Evolutionary conservation across 1,140 invertebrate species (phyloP).

Genomic region (Geopemphigus sp.): DNA sequence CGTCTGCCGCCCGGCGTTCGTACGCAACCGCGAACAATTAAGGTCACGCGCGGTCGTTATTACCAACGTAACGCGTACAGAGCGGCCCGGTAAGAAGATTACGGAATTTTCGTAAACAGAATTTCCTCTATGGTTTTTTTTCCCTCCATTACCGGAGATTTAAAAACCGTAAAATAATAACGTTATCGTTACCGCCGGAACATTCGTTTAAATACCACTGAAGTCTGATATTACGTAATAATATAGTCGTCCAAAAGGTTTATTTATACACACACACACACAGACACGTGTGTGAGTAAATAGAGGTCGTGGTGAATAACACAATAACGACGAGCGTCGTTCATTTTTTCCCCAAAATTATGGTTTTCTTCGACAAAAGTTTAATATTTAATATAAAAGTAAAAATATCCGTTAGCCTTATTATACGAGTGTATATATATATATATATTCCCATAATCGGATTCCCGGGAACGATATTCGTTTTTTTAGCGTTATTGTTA

Average conservation of each 20-base stretch:
- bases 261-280: no score
- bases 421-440: background rate
- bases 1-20: no score
- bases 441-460: conserved; percentile 14
- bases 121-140: background rate
- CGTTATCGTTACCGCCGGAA: background rate
- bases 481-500: no score
- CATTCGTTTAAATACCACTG: conserved; percentile 8
- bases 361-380: background rate
- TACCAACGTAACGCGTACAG: no score
- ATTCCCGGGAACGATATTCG: background rate
- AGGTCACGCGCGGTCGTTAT: no score
- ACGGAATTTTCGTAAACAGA: background rate
- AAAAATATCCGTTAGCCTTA: background rate
- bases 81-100: background rate
- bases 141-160: background rate
- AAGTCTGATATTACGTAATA: background rate
- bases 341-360: background rate
- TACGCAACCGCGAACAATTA: no score
- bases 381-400: background rate
- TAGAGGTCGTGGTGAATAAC: background rate
- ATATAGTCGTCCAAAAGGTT: conserved; percentile 8
- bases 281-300: no score
- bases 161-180: conserved; percentile 19
- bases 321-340: background rate